Evolutionary conservation across 1,140 invertebrate genomes (phyloP).

Genomic region (Triops longicaudatus): DNA sequence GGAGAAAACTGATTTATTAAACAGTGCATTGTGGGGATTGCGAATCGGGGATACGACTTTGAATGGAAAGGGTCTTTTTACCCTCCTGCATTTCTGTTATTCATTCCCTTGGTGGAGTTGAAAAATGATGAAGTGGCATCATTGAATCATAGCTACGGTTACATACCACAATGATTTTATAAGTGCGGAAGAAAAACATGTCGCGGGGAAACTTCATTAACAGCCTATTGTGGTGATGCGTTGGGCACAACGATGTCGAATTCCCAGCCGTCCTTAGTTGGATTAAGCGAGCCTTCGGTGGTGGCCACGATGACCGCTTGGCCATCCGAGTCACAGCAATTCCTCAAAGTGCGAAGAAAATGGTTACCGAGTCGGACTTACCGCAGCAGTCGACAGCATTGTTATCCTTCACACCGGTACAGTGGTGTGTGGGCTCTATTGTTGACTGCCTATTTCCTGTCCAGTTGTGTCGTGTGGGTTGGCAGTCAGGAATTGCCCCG

Average conservation of each 20-base stretch:
- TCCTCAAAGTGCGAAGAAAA: conserved; percentile 15
- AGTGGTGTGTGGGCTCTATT: not conserved
- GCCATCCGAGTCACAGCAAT: not conserved
- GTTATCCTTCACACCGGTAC: not conserved
- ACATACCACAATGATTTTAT: not conserved
- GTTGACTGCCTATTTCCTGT: not conserved
- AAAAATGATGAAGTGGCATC: not conserved
- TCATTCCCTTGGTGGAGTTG: not conserved
- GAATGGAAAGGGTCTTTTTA: not conserved
- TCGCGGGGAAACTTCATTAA: not conserved
- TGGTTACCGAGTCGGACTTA: not conserved
- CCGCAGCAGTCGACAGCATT: not conserved
- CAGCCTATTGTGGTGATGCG: not conserved
- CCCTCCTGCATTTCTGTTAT: not conserved
- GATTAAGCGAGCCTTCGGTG: not conserved
- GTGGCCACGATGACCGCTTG: not conserved
- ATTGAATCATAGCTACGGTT: not conserved
- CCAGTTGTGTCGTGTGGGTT: conserved; percentile 5
- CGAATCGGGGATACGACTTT: not conserved
- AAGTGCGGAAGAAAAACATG: not conserved
- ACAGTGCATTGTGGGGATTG: no score
- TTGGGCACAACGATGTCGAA: not conserved
- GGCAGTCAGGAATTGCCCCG: not conserved
- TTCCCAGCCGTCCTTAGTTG: not conserved
- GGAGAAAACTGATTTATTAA: no score